These are phyloP conservation scores for Lithosia quadra DNA, from an alignment of 2,888 invertebrate genomes.

Conservation along the genomic window DNA sequence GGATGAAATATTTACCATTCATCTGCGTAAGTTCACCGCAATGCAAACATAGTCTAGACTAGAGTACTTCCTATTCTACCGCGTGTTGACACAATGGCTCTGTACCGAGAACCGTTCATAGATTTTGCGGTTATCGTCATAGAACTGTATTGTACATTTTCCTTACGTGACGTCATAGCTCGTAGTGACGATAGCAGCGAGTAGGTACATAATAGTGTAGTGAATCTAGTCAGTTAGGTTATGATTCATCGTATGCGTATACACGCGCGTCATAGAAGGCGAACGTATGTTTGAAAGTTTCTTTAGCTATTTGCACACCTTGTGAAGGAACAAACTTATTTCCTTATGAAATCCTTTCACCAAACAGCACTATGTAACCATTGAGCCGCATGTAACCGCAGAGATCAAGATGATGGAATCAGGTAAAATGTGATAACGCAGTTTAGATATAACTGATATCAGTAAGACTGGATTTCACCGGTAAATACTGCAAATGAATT, in stretches of 20 bases:
- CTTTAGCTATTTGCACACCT: background rate
- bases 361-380: background rate
- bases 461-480: background rate
- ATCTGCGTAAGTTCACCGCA: background rate
- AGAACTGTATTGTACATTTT: background rate
- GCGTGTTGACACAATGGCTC: background rate
- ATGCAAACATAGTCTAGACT: background rate
- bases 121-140: background rate
- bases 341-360: too few species aligned
- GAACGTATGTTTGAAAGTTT: background rate
- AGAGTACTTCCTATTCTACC: background rate
- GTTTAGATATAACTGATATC: background rate
- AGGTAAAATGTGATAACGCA: too few species aligned
- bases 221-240: background rate
- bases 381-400: too few species aligned
- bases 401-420: too few species aligned
- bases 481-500: background rate
- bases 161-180: background rate
- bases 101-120: conserved; percentile 4
- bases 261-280: background rate
- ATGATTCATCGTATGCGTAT: background rate
- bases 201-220: background rate
- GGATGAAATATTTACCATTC: background rate
- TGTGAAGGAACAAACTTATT: background rate
- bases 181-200: conserved; percentile 4